Evolutionary conservation across 2,797 vertebrate genomes (phyloP).

Genomic region (Lepilemur ruficaudatus): DNA sequence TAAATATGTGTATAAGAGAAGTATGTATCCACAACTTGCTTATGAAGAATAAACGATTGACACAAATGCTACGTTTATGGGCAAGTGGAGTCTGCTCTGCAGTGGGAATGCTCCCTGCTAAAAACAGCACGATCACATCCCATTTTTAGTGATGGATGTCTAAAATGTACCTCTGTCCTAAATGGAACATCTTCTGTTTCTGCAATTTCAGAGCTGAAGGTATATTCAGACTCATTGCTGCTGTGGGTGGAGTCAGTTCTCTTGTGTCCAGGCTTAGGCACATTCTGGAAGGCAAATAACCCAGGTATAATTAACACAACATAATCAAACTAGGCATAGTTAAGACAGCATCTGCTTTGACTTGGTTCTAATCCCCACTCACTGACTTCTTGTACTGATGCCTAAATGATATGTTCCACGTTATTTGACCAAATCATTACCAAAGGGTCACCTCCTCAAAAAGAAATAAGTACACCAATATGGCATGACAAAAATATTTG

Average conservation of each 20-base stretch:
- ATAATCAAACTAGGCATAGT: constrained; percentile 28
- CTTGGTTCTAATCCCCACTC: background rate
- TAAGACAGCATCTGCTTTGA: background rate
- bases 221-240: constrained; percentile 99
- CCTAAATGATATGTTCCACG: background rate
- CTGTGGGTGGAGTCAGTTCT: constrained; percentile 98
- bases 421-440: background rate
- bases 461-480: background rate
- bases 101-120: background rate
- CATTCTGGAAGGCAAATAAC: constrained; percentile 84
- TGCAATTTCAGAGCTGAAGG: constrained; percentile 95
- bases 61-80: background rate
- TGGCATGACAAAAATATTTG: background rate
- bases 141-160: background rate
- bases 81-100: background rate
- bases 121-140: background rate
- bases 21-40: background rate
- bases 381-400: background rate
- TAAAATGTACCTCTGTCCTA: constrained; percentile 88
- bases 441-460: background rate
- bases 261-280: constrained; percentile 95
- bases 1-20: background rate
- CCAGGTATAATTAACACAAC: constrained; percentile 12
- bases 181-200: constrained; percentile 93
- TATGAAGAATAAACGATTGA: background rate